Conservation (phyloP, 2,888 invertebrate genomes). For the Theretra japonica region DNA sequence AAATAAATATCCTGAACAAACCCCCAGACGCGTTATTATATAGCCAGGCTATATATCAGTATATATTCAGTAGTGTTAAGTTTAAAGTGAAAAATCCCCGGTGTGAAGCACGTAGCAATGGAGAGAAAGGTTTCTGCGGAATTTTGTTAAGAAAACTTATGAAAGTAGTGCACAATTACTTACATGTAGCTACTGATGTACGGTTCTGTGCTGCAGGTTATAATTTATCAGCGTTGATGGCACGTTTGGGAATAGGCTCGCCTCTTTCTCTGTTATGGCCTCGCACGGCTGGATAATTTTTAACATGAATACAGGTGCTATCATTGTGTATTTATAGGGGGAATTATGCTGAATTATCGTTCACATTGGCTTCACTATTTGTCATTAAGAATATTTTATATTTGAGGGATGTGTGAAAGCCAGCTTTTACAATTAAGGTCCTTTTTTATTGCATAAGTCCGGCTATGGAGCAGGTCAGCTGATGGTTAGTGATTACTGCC, state of each 20-base stretch:
- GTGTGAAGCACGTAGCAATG: slow-evolving; percentile 26
- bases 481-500: too few species aligned
- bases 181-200: slow-evolving; percentile 15
- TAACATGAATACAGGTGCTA: slow-evolving; percentile 10
- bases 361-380: neutral
- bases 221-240: slow-evolving; percentile 26
- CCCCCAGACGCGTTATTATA: slow-evolving; percentile 9
- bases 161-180: slow-evolving; percentile 26
- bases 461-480: too few species aligned
- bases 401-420: too few species aligned
- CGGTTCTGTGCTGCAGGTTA: slow-evolving; percentile 15
- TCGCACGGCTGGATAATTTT: neutral
- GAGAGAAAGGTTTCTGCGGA: slow-evolving; percentile 22
- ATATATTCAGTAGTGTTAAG: slow-evolving; percentile 10
- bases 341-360: neutral
- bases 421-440: too few species aligned
- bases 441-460: too few species aligned
- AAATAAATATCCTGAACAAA: slow-evolving; percentile 4
- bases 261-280: slow-evolving; percentile 7
- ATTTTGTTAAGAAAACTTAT: slow-evolving; percentile 27
- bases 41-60: neutral
- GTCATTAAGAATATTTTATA: neutral
- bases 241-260: slow-evolving; percentile 24
- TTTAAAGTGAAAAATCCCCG: slow-evolving; percentile 27
- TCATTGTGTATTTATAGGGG: neutral